Evolutionary conservation across 2,888 invertebrate genomes (phyloP), one percentile per base, ranked within the genome.

Genomic region (Pseudococcus viburni): DNA sequence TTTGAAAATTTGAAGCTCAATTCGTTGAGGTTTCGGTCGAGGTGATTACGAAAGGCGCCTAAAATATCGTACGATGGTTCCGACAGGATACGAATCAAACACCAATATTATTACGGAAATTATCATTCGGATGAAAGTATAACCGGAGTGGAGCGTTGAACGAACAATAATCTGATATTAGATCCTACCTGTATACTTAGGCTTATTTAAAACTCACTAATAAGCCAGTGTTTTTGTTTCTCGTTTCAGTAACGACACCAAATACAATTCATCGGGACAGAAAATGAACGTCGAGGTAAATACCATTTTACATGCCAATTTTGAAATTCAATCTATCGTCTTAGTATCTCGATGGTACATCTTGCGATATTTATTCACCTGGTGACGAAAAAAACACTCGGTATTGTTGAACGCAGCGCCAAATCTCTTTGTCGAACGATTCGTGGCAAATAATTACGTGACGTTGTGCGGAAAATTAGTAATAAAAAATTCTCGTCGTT

Each of bases 241-340:
- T 42, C 6, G 26, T 86, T 86, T 39, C 73, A 86, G 86, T 48
- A 68, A 68, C 42, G 86, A 86, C 73, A 39, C 86, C n/a, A 73
- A 86, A 11, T 86, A 86, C 48, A 68, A 46, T 46, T 22, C 68
- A 68, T 64, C 64, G 39, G 64, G 73, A 22, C 86, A 86, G 42
- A 86, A 86, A 48, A 86, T 86, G 7, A 73, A 86, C 0, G 46
- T 22, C 11, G 42, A 86, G 86, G 86, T 86, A 46, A 33, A 33
- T 33, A 80, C 8, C 2, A 42, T 19, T 22, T 80, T 33, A 33
- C 7, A 6, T 22, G 33, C n/a, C 12, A 12, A 15, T 73, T 73
- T 73, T 19, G 7, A 0, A 59, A 59, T 59, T 59, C 7, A 55
- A 6, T 19, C 19, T 19, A 19, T 59, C 9, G 6, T 59, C 19